Evolutionary conservation across 2,888 invertebrate genomes (phyloP).

Genomic region (Marronus borbonicus): DNA sequence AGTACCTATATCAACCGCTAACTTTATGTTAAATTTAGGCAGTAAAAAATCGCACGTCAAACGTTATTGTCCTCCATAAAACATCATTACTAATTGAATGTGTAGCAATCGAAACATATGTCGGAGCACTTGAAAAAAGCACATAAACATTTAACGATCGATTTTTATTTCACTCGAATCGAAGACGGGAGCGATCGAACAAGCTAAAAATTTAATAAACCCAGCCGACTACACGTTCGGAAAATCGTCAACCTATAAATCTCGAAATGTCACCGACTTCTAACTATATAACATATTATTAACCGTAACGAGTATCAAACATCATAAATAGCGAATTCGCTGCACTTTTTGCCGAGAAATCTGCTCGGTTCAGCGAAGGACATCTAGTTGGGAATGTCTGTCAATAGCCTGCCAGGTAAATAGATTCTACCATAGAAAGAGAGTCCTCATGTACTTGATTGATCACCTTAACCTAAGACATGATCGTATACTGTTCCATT

Average conservation of each 20-base stretch:
- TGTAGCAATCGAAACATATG: constrained; percentile 47
- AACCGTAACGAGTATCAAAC: constrained; percentile 50
- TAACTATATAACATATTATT: constrained; percentile 49
- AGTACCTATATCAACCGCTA: constrained; percentile 16
- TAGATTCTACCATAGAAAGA: constrained; percentile 39
- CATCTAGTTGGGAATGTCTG: constrained; percentile 45
- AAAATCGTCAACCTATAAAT: constrained; percentile 48
- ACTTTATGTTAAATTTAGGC: constrained; percentile 44
- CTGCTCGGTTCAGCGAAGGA: constrained; percentile 48
- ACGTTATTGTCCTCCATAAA: constrained; percentile 42
- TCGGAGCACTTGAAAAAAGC: constrained; percentile 45
- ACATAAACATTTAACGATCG: constrained; percentile 46
- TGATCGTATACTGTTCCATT: constrained; percentile 46
- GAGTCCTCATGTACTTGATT: constrained; percentile 47
- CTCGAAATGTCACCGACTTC: constrained; percentile 45
- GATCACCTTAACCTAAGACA: constrained; percentile 48
- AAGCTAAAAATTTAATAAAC: constrained; percentile 47
- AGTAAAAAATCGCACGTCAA: constrained; percentile 23
- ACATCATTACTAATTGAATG: constrained; percentile 46
- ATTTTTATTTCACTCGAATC: constrained; percentile 42
- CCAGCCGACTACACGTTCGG: constrained; percentile 44
- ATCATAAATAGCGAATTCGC: constrained; percentile 50
- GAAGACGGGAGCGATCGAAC: constrained; percentile 36
- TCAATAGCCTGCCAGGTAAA: constrained; percentile 46
- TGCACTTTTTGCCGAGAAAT: constrained; percentile 43